Evolutionary conservation across 2,797 vertebrate genomes (phyloP), one percentile per base, ranked within the genome.

Genomic region (Eutrigla gurnardus): DNA sequence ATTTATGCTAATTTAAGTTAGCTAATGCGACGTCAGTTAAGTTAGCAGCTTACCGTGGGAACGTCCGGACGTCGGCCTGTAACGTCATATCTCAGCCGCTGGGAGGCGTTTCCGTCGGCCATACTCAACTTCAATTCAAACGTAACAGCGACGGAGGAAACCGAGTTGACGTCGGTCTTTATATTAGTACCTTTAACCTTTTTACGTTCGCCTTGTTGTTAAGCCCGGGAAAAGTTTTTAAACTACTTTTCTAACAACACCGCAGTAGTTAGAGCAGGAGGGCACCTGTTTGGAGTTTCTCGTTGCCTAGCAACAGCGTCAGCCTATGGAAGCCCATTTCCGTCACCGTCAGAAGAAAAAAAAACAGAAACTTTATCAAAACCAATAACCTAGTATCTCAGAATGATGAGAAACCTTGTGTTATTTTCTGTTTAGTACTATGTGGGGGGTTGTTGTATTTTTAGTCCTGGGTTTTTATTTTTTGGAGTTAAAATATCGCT

Each of bases 301-400:
- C 18, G 89, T 91, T 82, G 76, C 89, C 32, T 66, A 58, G 89
- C 80, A 91, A 90, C 25, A 25, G 25, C 89, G 12, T 0, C 25
- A 1, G 17, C 32, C 6, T 25, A 25, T 25, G 25, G 25, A 25
- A 25, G 25, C 25, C 25, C 25, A 25, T 25, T 25, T 25, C 25
- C 25, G 25, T 25, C 2, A 25, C 25, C 25, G 25, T 25, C 25
- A 25, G 25, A 25, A 25, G 25, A 25, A 25, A 25, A 25, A 25
- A 25, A 25, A 25, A 25, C 25, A 1, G 25, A 25, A 25, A 25
- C 25, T 25, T 25, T 25, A 25, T 25, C 25, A 25, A 25, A 25
- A 25, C 25, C 25, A 25, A 25, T 25, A 25, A 25, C 25, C 25
- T 25, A 25, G 25, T 25, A 25, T 25, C 25, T 25, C 25, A 25